phyloP scores from a whole-genome alignment of 2,797 vertebrate genomes.

The Tympanoctomys barrerae region DNA sequence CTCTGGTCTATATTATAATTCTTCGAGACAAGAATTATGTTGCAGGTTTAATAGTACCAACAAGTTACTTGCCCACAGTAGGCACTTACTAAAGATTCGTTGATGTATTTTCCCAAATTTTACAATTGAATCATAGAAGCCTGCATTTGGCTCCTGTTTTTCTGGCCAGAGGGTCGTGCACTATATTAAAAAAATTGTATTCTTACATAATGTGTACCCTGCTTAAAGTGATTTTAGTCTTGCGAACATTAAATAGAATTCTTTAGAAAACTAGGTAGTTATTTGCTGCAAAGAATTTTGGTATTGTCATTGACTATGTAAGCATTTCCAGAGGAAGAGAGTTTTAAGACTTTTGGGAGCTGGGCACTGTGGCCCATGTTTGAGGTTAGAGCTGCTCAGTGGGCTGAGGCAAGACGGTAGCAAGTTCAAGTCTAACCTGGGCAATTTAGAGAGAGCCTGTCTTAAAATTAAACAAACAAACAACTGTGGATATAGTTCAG shows the following conservation, averaged over 20 bases:
- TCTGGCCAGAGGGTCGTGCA: not conserved
- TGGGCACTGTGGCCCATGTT: not conserved
- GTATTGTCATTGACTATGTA: not conserved
- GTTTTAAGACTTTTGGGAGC: not conserved
- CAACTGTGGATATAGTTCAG: not conserved
- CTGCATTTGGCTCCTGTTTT: constrained; percentile 42
- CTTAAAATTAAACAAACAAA: not conserved
- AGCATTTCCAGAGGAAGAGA: not conserved
- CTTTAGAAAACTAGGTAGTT: not conserved
- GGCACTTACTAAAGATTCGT: not conserved
- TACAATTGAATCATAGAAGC: not conserved
- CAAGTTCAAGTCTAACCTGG: not conserved
- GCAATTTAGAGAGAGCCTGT: not conserved
- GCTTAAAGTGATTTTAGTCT: constrained; percentile 29
- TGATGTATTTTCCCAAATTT: not conserved
- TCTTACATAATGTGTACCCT: not conserved
- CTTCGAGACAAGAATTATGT: not conserved
- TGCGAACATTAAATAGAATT: constrained; percentile 21
- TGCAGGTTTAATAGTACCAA: not conserved
- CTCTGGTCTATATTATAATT: constrained; percentile 3
- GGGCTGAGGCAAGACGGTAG: not conserved
- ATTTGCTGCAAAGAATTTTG: not conserved
- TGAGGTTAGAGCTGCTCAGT: not conserved
- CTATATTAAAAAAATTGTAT: constrained; percentile 14
- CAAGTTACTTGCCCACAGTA: not conserved